Base-by-base conservation (phyloP, 2,888 invertebrate genomes). In the Lissocephala sabroskyi region DNA sequence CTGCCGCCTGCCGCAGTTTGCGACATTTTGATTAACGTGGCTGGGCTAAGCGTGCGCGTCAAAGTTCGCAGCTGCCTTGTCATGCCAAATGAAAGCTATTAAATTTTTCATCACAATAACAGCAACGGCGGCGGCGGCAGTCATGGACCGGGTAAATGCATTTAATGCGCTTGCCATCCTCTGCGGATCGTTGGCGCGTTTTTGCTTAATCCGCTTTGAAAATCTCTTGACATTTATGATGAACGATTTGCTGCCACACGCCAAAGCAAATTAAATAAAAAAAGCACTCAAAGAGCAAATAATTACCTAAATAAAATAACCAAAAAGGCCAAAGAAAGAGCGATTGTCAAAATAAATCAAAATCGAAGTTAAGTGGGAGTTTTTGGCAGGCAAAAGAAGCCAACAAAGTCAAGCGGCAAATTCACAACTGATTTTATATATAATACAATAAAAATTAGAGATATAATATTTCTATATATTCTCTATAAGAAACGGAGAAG, bases 161-260 rank as follows among this genome's bases (percentile, higher is more conserved):
- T 37, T 37, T 37, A 37, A 37, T 37, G 37, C 37, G 37, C 37
- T 18, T 37, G 37, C 18, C 37, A 37, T 19, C 37, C 18, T 37
- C 11, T 35, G 3, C 4, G 23, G 30, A 30, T 35, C 35, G 13
- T 16, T 35, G 14, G 16, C 16, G 16, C 23, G 3, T 5, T 23
- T 7, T 23, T 23, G 23, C 23, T 23, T 56, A 56, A 57, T 56
- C 56, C 56, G 32, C 39, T 19, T 40, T 45, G 56, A 45, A 56
- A 56, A 52, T 52, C 56, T 56, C 56, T 57, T 57, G 56, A 57
- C 56, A 54, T 57, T 57, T 57, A 57, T 57, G 56, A 57, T 57
- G 56, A 56, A 57, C 56, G 56, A 57, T 57, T 57, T 57, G 45
- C 56, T n/a, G n/a, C n/a, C n/a, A n/a, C 56, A 56, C 56, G 56